Evolutionary conservation across 1,140 invertebrate genomes (phyloP), one percentile per base, ranked within the genome.

Genomic region (Armadillidium nasatum): DNA sequence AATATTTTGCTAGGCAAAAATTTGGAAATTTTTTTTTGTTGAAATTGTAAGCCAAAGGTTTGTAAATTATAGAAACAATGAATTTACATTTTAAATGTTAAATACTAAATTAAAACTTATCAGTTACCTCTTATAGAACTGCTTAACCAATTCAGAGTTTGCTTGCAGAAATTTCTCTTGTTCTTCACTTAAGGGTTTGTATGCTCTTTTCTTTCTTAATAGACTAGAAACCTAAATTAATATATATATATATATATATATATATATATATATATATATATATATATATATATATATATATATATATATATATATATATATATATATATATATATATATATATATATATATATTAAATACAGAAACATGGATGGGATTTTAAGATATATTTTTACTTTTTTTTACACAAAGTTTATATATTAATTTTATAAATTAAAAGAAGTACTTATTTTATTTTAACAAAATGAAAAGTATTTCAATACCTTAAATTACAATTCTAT

Each of bases 261-360:
- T 19, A 60, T 60, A 60, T 60, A 60, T 60, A 60, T 60, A 60
- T 60, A 60, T 60, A 60, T 4, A 60, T 60, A 60, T 60, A 60
- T 60, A 60, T 60, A 60, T 19, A 60, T 19, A 60, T 19, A 50
- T 60, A 60, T 60, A 60, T 60, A 60, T 50, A 60, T 60, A 60
- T 60, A 60, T 60, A 60, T 19, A 60, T 15, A 60, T 19, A 60
- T 19, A 60, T 19, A 60, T 19, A 60, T 7, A 4, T 7, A 60
- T 19, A 60, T 60, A 60, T 60, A 60, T 60, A 60, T 60, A 60
- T 60, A 60, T 60, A 60, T 60, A 50, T 50, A 50, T 60, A 60
- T 60, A 60, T 60, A 60, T 60, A 60, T 60, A 60, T 60, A 60
- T 60, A 60, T 60, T 60, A 60, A 2, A 60, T 19, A 60, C 46